Base-by-base conservation (phyloP, 2,888 invertebrate genomes). In the Lomographa bimaculata region DNA sequence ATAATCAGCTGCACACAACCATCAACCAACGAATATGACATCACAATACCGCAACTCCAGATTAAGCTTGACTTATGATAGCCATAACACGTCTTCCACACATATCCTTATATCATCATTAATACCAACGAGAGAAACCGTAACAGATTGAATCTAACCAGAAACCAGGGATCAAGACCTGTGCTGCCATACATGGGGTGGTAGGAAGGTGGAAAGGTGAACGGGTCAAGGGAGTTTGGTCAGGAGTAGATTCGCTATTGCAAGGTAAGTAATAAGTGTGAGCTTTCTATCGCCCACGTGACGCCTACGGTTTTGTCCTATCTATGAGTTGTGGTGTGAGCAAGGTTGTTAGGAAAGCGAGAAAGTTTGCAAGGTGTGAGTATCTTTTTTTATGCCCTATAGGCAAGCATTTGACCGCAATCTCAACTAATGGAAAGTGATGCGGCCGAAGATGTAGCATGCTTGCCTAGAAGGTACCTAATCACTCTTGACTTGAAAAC, bases 251-350 rank as follows among this genome's bases (percentile, higher is more conserved):
- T 75, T 74, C 64, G 69, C 69, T 64, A 66, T 72, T 64, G 69
- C 68, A 58, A 67, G 57, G 75, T 75, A 70, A 70, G 80, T 74
- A 80, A 81, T 84, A 77, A 76, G 79, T 80, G 77, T 73, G 71
- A 76, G 78, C 76, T 83, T 76, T 77, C 77, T 57, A 64, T 67
- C 79, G 66, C 87, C 87, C 77, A 87, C 87, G 80, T 79, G 49
- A 53, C 86, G 72, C 86, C 86, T 67, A 86, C 87, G 65, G 45
- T 28, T 46, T 45, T 54, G 54, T 60, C 61, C 64, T 71, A 65
- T 72, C 72, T 71, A 60, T 57, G 67, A 60, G 54, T 52, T 64
- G 57, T 60, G 73, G 68, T 68, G 54, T 48, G 69, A 44, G 17
- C 53, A 60, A 58, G 50, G 75, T 72, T 62, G 20, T 34, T 26